These are phyloP conservation scores for Eubasilissa regina DNA, from an alignment of 1,140 invertebrate species.

Conservation along the genomic window DNA sequence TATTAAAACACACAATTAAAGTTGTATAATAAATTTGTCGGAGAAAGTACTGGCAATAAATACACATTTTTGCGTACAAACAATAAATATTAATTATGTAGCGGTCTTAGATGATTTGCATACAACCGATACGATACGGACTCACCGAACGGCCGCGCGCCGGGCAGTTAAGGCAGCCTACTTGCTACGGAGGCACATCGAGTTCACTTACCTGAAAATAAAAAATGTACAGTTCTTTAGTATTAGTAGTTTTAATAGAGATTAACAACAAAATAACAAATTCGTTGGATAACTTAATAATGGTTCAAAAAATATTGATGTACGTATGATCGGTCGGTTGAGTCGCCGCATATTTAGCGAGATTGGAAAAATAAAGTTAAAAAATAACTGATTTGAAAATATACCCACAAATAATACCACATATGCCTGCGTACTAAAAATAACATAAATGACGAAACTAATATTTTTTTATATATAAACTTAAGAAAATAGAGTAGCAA, in stretches of 20 bases:
- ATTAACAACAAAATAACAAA: not conserved
- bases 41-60: not conserved
- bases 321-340: too few relatives aligned
- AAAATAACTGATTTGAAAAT: too few relatives aligned
- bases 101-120: not conserved
- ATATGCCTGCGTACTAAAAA: too few relatives aligned
- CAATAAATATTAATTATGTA: too few relatives aligned
- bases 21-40: slow-evolving; percentile 29
- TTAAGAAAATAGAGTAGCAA: not conserved
- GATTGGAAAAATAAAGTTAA: too few relatives aligned
- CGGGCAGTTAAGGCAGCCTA: slow-evolving; percentile 7
- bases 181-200: slow-evolving; percentile 38
- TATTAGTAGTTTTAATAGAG: not conserved
- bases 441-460: too few relatives aligned
- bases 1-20: not conserved
- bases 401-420: too few relatives aligned
- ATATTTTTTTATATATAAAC: too few relatives aligned
- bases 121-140: not conserved
- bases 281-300: too few relatives aligned
- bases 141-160: not conserved
- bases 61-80: too few relatives aligned
- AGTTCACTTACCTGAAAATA: slow-evolving; percentile 50
- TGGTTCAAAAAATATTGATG: too few relatives aligned
- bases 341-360: too few relatives aligned
- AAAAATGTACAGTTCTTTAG: slow-evolving; percentile 23